Evolutionary conservation across 2,888 invertebrate genomes (phyloP).

Genomic region (Dusona sp.): DNA sequence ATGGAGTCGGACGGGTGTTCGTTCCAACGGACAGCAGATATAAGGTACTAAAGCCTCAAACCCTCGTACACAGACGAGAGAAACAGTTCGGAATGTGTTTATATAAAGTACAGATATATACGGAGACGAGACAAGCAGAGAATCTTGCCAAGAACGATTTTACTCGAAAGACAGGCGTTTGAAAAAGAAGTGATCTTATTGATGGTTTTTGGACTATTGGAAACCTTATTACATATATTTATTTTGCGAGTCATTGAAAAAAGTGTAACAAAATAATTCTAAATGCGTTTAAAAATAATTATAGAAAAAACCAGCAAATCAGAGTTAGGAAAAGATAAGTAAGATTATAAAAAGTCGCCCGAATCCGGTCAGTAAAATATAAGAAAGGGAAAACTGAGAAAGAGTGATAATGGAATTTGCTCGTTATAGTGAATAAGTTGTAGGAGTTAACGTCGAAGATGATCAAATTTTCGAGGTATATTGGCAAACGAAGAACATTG

Average conservation of each 20-base stretch:
- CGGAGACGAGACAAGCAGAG: constrained; percentile 51
- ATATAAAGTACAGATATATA: constrained; percentile 54
- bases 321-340: neutral
- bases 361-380: neutral
- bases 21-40: constrained; percentile 52
- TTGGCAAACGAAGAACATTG: constrained; percentile 12
- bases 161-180: constrained; percentile 23
- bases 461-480: constrained; percentile 32
- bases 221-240: neutral
- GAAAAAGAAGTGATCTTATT: neutral
- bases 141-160: constrained; percentile 57
- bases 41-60: constrained; percentile 41
- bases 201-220: neutral
- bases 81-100: constrained; percentile 63
- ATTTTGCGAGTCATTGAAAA: neutral
- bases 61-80: constrained; percentile 41
- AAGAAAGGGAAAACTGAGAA: neutral
- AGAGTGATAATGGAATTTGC: neutral
- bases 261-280: neutral
- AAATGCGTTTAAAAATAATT: too few relatives aligned
- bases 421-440: neutral
- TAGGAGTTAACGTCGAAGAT: neutral
- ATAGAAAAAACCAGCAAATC: neutral
- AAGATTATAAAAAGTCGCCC: neutral
- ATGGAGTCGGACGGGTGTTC: constrained; percentile 77